Percentiles rank a stretch among this genome's conserved stretches.
Conservation (phyloP, 1,140 invertebrate genomes). For the Calephelis virginiensis region DNA sequence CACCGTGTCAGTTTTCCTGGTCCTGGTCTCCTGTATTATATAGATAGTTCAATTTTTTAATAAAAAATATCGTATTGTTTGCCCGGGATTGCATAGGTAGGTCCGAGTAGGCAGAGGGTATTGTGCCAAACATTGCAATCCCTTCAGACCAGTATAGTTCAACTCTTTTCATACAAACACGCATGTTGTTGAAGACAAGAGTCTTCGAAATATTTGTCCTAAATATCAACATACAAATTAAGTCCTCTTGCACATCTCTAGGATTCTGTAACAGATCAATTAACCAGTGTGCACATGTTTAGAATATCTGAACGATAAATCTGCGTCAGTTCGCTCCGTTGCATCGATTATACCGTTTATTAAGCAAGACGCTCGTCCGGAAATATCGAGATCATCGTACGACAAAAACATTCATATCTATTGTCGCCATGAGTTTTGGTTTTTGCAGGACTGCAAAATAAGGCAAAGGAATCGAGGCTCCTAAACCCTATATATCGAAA, state of each 20-base stretch:
- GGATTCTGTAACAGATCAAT: slow-evolving; percentile 14
- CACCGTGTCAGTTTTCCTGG: too few species aligned
- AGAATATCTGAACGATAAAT: slow-evolving; percentile 30
- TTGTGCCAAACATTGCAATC: too few species aligned
- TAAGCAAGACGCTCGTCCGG: slow-evolving; percentile 51
- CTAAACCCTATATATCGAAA: too few species aligned
- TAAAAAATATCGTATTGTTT: too few species aligned
- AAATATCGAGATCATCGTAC: slow-evolving; percentile 49
- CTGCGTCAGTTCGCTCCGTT: slow-evolving; percentile 33
- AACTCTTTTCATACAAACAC: too few species aligned
- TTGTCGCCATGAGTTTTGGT: slow-evolving; percentile 31
- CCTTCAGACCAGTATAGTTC: too few species aligned
- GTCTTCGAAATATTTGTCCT: not conserved
- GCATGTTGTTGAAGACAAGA: too few species aligned
- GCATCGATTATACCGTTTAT: slow-evolving; percentile 59
- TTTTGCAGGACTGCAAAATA: not conserved
- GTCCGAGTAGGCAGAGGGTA: too few species aligned
- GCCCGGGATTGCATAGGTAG: too few species aligned
- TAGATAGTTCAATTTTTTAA: too few species aligned
- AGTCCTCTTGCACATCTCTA: not conserved
- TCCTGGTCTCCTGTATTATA: too few species aligned
- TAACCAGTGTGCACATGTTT: slow-evolving; percentile 11
- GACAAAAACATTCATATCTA: slow-evolving; percentile 46
- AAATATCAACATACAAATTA: not conserved
- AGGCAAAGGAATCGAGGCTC: too few species aligned